These are phyloP conservation scores for Sebastes diaconus DNA, from an alignment of 2,797 vertebrate genomes.

Conservation along the genomic window DNA sequence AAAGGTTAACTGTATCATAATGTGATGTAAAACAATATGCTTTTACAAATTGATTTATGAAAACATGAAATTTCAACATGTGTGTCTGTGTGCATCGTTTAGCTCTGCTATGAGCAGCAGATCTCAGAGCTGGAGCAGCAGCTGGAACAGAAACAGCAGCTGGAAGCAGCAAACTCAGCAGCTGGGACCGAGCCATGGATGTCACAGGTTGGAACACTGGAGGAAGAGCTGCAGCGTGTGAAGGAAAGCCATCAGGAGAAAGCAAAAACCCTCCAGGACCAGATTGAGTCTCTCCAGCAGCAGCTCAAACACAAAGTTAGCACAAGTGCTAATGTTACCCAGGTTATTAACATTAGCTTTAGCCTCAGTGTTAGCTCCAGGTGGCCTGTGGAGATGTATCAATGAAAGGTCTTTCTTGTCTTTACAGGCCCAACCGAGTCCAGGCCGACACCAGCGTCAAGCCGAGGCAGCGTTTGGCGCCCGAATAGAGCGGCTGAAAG, in stretches of 20 bases:
- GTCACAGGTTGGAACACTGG: slow-evolving; percentile 56
- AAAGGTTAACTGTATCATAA: neutral
- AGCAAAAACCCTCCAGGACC: slow-evolving; percentile 78
- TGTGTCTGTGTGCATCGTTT: slow-evolving; percentile 5
- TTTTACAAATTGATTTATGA: neutral
- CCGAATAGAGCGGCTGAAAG: slow-evolving; percentile 85
- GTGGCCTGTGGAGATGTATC: neutral
- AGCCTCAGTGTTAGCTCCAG: neutral
- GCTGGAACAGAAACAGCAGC: slow-evolving; percentile 74
- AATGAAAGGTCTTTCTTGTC: neutral
- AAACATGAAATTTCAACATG: neutral
- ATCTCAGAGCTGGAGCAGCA: slow-evolving; percentile 87
- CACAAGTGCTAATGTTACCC: neutral
- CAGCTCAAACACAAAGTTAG: slow-evolving; percentile 75
- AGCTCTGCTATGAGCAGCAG: slow-evolving; percentile 93
- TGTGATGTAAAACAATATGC: neutral
- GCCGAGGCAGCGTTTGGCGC: slow-evolving; percentile 80
- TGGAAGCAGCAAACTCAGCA: slow-evolving; percentile 36
- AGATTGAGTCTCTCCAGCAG: slow-evolving; percentile 83
- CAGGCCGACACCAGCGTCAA: slow-evolving; percentile 72
- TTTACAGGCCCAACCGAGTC: slow-evolving; percentile 54
- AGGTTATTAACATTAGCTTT: neutral
- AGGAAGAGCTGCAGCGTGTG: slow-evolving; percentile 79
- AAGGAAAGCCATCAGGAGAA: slow-evolving; percentile 77
- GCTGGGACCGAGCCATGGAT: slow-evolving; percentile 26